phyloP scores from a whole-genome alignment of 1,140 invertebrate genomes.

The Hylyphantes graminicola region DNA sequence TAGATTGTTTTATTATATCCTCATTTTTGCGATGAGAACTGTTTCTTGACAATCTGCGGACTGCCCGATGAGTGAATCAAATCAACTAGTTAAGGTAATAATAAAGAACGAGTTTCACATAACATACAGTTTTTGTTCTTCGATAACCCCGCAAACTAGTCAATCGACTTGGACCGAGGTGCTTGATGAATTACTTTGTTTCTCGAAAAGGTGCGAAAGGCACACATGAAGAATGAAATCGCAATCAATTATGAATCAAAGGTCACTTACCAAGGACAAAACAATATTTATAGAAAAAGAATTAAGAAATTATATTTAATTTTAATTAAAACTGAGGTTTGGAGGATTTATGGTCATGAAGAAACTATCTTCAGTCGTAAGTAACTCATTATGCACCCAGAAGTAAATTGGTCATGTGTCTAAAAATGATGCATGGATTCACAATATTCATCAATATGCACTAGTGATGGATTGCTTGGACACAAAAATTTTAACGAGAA shows the following conservation, averaged over 20 bases:
- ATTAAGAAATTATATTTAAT: too few species aligned
- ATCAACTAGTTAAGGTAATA: too few species aligned
- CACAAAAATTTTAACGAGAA: neutral
- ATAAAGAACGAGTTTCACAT: too few species aligned
- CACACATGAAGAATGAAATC: constrained; percentile 35
- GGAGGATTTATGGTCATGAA: neutral
- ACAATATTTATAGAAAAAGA: neutral
- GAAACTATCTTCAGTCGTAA: neutral
- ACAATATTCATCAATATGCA: neutral
- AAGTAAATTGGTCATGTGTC: constrained; percentile 32
- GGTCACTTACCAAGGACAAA: neutral
- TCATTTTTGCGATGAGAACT: too few species aligned
- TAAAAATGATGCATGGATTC: constrained; percentile 6
- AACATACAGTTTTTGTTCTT: too few species aligned
- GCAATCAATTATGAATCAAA: constrained; percentile 35
- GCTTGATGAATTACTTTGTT: constrained; percentile 30
- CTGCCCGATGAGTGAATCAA: too few species aligned
- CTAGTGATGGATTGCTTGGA: neutral
- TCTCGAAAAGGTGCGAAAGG: neutral
- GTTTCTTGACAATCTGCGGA: too few species aligned
- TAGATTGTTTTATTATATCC: too few species aligned
- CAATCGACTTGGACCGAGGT: constrained; percentile 9
- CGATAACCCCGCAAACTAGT: neutral
- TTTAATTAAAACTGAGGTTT: neutral
- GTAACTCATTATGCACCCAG: neutral